Percentiles rank a stretch among this genome's conserved stretches.
Conservation (phyloP, 2,797 vertebrate genomes). For the Lacerta viridis region DNA sequence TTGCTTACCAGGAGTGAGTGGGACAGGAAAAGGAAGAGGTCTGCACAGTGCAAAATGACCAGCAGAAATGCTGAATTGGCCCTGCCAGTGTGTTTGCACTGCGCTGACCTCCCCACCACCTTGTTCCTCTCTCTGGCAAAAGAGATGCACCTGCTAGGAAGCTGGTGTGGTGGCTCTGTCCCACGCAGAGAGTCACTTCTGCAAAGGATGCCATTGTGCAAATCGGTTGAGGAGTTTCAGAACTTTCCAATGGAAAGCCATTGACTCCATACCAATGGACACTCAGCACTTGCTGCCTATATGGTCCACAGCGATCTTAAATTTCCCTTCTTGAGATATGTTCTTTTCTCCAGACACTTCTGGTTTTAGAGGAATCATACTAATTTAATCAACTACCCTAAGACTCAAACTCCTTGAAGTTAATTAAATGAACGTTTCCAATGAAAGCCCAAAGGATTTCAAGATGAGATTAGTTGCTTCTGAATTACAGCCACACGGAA, state of each 20-base stretch:
- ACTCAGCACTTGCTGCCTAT: background rate
- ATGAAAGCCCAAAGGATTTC: slow-evolving; percentile 21
- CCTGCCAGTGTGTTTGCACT: no score
- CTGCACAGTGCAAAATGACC: no score
- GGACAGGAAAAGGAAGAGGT: no score
- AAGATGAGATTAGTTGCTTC: background rate
- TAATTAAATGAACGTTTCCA: slow-evolving; percentile 44
- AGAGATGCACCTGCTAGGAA: no score
- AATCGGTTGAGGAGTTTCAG: background rate
- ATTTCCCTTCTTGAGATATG: background rate
- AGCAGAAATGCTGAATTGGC: no score
- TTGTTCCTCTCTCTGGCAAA: no score
- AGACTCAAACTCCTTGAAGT: slow-evolving; percentile 37
- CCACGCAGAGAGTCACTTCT: no score
- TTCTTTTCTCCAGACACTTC: background rate
- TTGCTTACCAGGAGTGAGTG: no score
- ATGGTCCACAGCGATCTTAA: background rate
- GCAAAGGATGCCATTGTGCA: background rate
- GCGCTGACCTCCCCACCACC: no score
- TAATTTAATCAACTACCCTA: slow-evolving; percentile 36
- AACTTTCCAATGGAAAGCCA: background rate
- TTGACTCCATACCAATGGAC: background rate
- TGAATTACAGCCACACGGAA: background rate
- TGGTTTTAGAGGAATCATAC: slow-evolving; percentile 7
- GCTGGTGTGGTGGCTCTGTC: no score